Percentiles rank a stretch among this genome's conserved stretches.
Evolutionary conservation across 2,888 invertebrate genomes (phyloP).

Genomic region (Ophion costatus): DNA sequence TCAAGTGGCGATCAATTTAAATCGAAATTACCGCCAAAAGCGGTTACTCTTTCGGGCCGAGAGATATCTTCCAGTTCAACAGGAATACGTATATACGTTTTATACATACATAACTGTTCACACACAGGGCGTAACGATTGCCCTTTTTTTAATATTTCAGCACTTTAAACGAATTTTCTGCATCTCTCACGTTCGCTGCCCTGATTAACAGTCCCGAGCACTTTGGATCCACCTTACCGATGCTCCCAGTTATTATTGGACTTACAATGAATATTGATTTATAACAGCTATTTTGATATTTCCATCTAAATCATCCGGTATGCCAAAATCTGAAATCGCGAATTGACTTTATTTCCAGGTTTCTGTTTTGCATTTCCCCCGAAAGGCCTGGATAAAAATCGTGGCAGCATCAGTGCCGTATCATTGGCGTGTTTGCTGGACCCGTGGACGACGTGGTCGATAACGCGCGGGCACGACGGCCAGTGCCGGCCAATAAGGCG

Average conservation of each 20-base stretch:
- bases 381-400: conserved; percentile 14
- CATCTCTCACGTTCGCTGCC: conserved; percentile 54
- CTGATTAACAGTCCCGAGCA: conserved; percentile 18
- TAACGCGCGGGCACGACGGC: conserved; percentile 61
- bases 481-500: conserved; percentile 32
- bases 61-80: conserved; percentile 7
- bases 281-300: neutral
- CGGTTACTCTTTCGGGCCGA: neutral
- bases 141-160: conserved; percentile 61
- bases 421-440: conserved; percentile 48
- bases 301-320: neutral
- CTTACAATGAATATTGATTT: neutral
- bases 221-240: conserved; percentile 25
- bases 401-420: conserved; percentile 58
- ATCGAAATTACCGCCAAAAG: conserved; percentile 1
- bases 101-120: neutral
- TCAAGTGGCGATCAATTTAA: neutral
- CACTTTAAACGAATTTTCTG: conserved; percentile 71
- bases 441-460: conserved; percentile 61
- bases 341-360: neutral
- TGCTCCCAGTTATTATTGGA: conserved; percentile 7
- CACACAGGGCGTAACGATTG: conserved; percentile 44
- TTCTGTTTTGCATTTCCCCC: neutral
- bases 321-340: neutral
- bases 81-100: conserved; percentile 9